These are phyloP conservation scores for Cenopis cana DNA, from an alignment of 2,888 invertebrate species.

Conservation along the genomic window DNA sequence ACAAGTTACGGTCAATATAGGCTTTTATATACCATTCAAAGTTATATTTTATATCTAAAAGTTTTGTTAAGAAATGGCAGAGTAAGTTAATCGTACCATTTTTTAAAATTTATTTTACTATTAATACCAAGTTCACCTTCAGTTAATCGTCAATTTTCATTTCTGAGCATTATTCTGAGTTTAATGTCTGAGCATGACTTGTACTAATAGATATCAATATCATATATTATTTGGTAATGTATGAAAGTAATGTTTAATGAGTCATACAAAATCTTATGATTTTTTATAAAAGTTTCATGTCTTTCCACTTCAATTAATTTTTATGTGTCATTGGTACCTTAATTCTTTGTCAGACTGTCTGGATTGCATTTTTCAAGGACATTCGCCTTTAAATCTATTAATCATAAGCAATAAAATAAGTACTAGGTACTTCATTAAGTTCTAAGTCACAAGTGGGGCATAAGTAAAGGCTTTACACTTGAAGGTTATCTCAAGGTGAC, in stretches of 20 bases:
- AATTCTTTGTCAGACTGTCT: not conserved
- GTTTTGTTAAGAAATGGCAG: constrained; percentile 31
- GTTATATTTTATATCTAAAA: not conserved
- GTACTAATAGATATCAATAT: constrained; percentile 6
- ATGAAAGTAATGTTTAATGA: not conserved
- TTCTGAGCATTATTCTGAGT: too few relatives aligned
- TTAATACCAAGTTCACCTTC: not conserved
- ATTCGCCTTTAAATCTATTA: constrained; percentile 2
- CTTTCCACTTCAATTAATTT: not conserved
- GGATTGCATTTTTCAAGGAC: not conserved
- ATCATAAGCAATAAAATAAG: not conserved
- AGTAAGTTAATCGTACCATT: constrained; percentile 25
- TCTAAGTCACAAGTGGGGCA: constrained; percentile 13
- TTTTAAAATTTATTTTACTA: not conserved
- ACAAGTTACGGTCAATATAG: constrained; percentile 9
- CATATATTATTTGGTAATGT: not conserved
- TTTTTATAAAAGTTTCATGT: not conserved
- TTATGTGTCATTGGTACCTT: not conserved
- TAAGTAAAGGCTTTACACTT: constrained; percentile 24
- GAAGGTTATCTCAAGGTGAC: constrained; percentile 57
- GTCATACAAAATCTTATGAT: not conserved
- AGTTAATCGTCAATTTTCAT: not conserved
- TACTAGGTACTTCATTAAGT: not conserved
- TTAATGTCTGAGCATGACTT: constrained; percentile 25
- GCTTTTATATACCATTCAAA: not conserved